A percentile compares a stretch with the other conserved stretches of the same genome.
These are phyloP conservation scores for Orthochromis indermauri DNA, from an alignment of 2,113 vertebrate genomes.

Conservation along the genomic window DNA sequence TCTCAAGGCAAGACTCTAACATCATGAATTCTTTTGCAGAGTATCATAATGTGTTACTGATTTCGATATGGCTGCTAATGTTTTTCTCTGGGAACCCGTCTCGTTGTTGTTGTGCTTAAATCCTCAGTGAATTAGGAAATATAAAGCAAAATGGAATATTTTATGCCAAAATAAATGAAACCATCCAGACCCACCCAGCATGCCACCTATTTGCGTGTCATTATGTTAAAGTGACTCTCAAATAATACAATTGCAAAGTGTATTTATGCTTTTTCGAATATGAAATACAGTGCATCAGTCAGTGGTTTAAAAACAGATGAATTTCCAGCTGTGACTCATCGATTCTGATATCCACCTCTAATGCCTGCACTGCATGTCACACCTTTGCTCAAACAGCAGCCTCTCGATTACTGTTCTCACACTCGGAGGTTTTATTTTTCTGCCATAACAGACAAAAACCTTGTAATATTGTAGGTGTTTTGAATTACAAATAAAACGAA, in stretches of 20 bases:
- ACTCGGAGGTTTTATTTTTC: not conserved
- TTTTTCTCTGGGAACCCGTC: not conserved
- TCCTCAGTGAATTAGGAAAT: not conserved
- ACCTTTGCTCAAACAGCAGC: slow-evolving; percentile 18
- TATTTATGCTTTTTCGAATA: not conserved
- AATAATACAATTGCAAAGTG: not conserved
- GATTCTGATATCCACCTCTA: not conserved
- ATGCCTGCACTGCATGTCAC: slow-evolving; percentile 1
- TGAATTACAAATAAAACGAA: not conserved
- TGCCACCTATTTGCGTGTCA: not conserved
- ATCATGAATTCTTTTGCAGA: not conserved
- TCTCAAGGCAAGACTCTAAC: not conserved
- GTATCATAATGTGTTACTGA: not conserved
- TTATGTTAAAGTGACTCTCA: not conserved
- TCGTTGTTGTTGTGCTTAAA: not conserved
- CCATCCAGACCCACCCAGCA: not conserved
- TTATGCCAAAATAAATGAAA: not conserved
- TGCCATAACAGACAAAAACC: not conserved
- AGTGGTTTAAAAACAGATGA: not conserved
- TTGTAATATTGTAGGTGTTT: not conserved
- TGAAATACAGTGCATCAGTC: not conserved
- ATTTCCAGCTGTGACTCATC: slow-evolving; percentile 11
- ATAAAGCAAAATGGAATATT: not conserved
- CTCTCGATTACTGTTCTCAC: not conserved
- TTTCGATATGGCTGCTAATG: not conserved